Conservation (phyloP, 2,888 invertebrate genomes). For the Crossocerus cetratus region DNA sequence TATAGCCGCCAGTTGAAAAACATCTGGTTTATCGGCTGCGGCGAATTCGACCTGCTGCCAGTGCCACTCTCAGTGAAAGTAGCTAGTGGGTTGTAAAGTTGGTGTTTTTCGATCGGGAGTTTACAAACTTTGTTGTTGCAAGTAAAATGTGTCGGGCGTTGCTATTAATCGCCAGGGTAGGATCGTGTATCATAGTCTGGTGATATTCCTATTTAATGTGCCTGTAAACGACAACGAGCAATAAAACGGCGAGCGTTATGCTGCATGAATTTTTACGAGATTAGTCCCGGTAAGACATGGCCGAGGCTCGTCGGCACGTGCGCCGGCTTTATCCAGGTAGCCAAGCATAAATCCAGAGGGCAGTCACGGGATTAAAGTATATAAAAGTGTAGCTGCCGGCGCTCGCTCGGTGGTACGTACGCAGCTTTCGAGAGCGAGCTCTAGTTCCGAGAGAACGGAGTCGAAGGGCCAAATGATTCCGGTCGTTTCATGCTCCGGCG, state of each 20-base stretch:
- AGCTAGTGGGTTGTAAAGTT: no score
- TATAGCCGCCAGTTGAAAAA: no score
- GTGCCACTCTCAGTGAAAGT: no score
- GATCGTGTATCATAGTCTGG: conserved; percentile 15
- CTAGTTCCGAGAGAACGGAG: no score
- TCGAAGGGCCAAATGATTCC: neutral
- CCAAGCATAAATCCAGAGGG: conserved; percentile 62
- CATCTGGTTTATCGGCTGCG: no score
- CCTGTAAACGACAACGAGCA: conserved; percentile 32
- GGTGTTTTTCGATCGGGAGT: no score
- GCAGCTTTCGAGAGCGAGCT: neutral
- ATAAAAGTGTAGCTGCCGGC: neutral
- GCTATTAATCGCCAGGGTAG: neutral
- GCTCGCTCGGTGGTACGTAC: conserved; percentile 1
- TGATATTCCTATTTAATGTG: conserved; percentile 2
- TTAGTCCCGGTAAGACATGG: conserved; percentile 70
- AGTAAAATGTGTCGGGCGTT: no score
- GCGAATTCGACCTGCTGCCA: no score
- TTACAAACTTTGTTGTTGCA: no score
- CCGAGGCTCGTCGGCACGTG: conserved; percentile 66
- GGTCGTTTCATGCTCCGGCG: conserved; percentile 3
- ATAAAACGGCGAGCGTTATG: conserved; percentile 69
- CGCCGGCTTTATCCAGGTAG: conserved; percentile 47
- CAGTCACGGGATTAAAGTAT: neutral
- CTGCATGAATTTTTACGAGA: conserved; percentile 73